Conservation (phyloP, 2,888 invertebrate genomes). For the Sepioteuthis lessoniana region DNA sequence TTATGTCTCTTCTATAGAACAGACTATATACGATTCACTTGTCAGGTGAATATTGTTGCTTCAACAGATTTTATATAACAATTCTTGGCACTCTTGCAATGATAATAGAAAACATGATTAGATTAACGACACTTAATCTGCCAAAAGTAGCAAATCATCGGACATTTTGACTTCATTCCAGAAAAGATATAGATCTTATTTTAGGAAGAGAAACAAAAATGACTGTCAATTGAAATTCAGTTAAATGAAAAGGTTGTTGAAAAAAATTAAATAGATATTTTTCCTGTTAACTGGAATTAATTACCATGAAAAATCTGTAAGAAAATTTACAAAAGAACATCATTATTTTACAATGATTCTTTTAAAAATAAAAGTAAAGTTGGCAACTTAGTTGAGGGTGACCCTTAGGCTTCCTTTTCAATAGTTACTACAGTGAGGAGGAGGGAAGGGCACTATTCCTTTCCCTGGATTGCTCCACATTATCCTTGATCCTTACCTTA, state of each 20-base stretch:
- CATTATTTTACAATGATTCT: too few species aligned
- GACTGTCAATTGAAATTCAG: not conserved
- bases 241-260: too few species aligned
- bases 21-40: too few species aligned
- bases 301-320: not conserved
- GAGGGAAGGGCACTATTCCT: too few species aligned
- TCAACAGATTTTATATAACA: not conserved
- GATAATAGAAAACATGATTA: not conserved
- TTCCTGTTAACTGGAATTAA: not conserved
- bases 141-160: not conserved
- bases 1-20: not conserved
- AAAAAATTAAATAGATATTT: too few species aligned
- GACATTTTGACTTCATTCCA: not conserved
- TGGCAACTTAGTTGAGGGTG: too few species aligned
- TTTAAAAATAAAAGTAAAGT: too few species aligned
- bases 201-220: not conserved
- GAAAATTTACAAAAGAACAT: too few species aligned
- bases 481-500: too few species aligned
- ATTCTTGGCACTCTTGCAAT: not conserved
- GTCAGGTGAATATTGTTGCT: not conserved
- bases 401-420: too few species aligned
- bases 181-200: not conserved
- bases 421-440: too few species aligned
- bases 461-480: too few species aligned
- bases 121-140: slow-evolving; percentile 5